Percentiles rank a stretch among this genome's conserved stretches.
phyloP scores from a whole-genome alignment of 2,113 vertebrate species.

The Acrocephalus kingi region DNA sequence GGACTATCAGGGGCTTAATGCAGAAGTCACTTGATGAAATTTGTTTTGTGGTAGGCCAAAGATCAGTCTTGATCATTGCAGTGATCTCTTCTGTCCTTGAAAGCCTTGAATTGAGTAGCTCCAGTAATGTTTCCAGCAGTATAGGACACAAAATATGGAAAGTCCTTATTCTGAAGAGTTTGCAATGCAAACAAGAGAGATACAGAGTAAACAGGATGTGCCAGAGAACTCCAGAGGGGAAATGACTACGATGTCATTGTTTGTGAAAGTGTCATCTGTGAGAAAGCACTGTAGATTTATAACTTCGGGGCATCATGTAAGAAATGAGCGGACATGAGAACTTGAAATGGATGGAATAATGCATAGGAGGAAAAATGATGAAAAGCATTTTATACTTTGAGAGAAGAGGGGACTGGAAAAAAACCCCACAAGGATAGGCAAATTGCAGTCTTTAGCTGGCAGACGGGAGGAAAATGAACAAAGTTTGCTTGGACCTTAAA shows the following conservation, averaged over 20 bases:
- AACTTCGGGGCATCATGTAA: background rate
- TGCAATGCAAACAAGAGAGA: constrained; percentile 27
- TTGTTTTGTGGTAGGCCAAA: background rate
- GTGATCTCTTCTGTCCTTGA: background rate
- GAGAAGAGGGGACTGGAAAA: background rate
- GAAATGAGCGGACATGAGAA: background rate
- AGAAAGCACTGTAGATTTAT: background rate
- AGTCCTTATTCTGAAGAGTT: constrained; percentile 12
- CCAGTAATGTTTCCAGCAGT: background rate
- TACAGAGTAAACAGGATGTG: constrained; percentile 37
- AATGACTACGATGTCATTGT: constrained; percentile 20
- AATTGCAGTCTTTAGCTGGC: background rate
- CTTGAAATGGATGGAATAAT: background rate
- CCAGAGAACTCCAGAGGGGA: constrained; percentile 3
- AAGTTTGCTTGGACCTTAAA: background rate
- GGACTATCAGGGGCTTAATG: background rate
- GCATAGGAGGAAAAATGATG: background rate
- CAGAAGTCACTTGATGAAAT: background rate
- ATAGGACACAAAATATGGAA: background rate
- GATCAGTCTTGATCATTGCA: background rate
- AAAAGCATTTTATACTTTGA: background rate
- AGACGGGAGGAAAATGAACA: background rate
- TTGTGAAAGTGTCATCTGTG: background rate
- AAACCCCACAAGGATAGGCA: background rate
- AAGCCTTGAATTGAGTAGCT: background rate